Evolutionary conservation across 1,140 invertebrate species (phyloP).

Genomic region (Diachasmimorpha longicaudata): DNA sequence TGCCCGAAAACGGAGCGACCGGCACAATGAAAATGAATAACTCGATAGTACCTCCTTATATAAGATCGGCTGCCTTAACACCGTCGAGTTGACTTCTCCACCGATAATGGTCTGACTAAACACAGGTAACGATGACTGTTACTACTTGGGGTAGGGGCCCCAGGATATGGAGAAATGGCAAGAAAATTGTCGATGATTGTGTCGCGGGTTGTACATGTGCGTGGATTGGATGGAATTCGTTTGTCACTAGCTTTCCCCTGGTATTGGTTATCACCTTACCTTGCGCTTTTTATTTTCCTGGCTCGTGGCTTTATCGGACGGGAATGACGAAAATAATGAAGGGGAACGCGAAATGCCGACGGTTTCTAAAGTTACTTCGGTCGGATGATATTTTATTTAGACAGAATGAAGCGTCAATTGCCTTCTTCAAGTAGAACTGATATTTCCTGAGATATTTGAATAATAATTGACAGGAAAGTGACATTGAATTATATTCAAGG

Average conservation of each 20-base stretch:
- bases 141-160: neutral
- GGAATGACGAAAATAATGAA: too few species aligned
- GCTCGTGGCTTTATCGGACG: neutral
- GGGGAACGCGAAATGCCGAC: too few species aligned
- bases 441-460: too few species aligned
- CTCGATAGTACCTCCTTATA: neutral
- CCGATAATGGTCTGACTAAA: constrained; percentile 2
- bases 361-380: too few species aligned
- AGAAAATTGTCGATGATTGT: neutral
- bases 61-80: neutral
- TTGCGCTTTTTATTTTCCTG: neutral
- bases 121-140: neutral
- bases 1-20: neutral
- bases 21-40: neutral
- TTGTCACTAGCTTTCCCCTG: neutral
- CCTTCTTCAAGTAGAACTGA: too few species aligned
- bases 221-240: neutral
- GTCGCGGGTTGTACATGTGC: neutral
- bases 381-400: too few species aligned
- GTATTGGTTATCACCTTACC: neutral
- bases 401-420: too few species aligned
- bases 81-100: neutral
- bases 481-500: too few species aligned
- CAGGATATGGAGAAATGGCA: neutral
- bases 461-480: neutral